phyloP scores from a whole-genome alignment of 2,888 invertebrate genomes.

The Luffia ferchaultella region DNA sequence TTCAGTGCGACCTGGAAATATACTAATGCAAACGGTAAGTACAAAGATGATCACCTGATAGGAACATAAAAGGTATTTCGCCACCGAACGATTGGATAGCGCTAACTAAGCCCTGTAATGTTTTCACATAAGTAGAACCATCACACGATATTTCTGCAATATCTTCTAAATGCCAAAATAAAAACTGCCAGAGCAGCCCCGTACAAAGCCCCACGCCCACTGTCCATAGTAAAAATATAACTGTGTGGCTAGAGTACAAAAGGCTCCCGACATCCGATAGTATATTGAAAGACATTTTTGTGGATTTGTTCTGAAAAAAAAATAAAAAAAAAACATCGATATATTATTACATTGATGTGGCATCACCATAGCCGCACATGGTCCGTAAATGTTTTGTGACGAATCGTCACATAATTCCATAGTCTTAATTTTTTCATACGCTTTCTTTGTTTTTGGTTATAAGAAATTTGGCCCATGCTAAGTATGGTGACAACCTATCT shows the following conservation, averaged over 20 bases:
- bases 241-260: slow-evolving; percentile 70
- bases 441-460: no score
- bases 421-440: no score
- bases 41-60: no score
- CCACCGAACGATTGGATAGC: slow-evolving; percentile 84
- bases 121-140: slow-evolving; percentile 69
- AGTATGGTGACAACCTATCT: no score
- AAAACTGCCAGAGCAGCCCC: slow-evolving; percentile 86
- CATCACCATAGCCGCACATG: no score
- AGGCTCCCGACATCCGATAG: slow-evolving; percentile 73
- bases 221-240: slow-evolving; percentile 83
- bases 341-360: no score
- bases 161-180: slow-evolving; percentile 86
- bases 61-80: slow-evolving; percentile 87
- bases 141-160: slow-evolving; percentile 59
- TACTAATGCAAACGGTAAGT: no score
- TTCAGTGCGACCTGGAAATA: no score
- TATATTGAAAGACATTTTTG: slow-evolving; percentile 72
- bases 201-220: slow-evolving; percentile 84
- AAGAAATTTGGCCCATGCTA: no score
- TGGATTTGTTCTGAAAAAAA: slow-evolving; percentile 67
- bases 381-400: no score
- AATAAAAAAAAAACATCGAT: slow-evolving; percentile 9
- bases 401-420: no score
- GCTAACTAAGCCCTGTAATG: slow-evolving; percentile 76